These are phyloP conservation scores for Alca torda DNA, from an alignment of 2,797 vertebrate genomes.

Conservation along the genomic window DNA sequence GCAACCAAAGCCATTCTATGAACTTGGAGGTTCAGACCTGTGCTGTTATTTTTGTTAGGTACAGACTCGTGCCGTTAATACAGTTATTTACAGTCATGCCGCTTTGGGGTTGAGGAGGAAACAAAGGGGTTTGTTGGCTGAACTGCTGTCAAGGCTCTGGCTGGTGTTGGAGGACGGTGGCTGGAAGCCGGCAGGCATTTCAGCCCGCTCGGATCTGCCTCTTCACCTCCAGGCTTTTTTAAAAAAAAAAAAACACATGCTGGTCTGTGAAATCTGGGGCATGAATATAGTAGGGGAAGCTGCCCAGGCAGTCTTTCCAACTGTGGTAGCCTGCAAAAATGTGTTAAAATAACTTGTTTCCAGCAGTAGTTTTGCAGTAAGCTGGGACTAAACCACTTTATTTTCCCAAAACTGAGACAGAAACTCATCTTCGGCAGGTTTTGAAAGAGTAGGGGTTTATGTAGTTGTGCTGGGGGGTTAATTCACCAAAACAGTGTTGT, in stretches of 20 bases:
- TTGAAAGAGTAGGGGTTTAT: neutral
- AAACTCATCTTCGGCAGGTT: neutral
- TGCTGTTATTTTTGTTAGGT: neutral
- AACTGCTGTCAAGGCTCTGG: rapidly evolving
- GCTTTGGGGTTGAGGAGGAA: neutral
- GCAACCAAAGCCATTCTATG: neutral
- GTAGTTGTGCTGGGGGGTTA: neutral
- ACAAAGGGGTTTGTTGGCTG: neutral
- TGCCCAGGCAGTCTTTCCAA: neutral
- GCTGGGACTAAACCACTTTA: rapidly evolving
- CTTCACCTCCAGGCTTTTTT: neutral
- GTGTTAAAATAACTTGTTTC: neutral
- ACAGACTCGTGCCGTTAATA: neutral
- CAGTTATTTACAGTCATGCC: rapidly evolving
- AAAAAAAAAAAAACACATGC: rapidly evolving
- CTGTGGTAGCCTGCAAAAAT: neutral
- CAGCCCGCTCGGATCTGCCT: rapidly evolving
- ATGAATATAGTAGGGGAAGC: rapidly evolving
- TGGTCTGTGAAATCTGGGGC: neutral
- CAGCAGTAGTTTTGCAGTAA: neutral
- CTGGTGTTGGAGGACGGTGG: rapidly evolving
- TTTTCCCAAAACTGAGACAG: neutral
- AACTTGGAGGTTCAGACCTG: neutral
- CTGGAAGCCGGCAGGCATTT: rapidly evolving
- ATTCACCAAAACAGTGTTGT: rapidly evolving